Base-by-base conservation (phyloP, 2,888 invertebrate species). In the Gibbula magus region DNA sequence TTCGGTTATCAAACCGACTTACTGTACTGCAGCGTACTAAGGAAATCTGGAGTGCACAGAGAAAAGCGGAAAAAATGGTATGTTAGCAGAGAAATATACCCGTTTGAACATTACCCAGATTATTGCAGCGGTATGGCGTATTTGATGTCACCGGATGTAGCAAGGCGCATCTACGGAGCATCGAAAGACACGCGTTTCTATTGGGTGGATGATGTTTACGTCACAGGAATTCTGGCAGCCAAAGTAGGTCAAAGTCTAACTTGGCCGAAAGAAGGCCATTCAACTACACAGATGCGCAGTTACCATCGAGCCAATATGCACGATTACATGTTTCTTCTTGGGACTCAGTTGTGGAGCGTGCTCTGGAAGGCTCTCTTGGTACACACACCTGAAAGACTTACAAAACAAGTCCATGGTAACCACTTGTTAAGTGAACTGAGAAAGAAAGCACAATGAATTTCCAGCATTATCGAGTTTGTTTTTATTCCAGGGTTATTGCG, bases 141-240 rank as follows among this genome's bases (percentile, higher is more conserved):
- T 13, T 16, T 81, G 18, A 76, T 79, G 74, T 54, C 79, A 20
- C 56, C 76, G 7, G 76, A 79, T 29, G 79, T 79, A 10, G 77
- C 39, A 8, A 20, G 73, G 25, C 16, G 56, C 32, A 73, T 81
- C 13, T 61, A 76, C 25, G 54, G 78, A 2, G 81, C 83, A 3
- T 85, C 89, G 10, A 70, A 74, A 45, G 32, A 73, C 2, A 83
- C 86, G 29, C 82, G 83, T 54, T 80, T 82, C 61, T 89, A 84
- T 81, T 89, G 89, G 89, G 83, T 90, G 8, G 90, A 90, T 79
- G 90, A 90, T 81, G 89, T 90, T 2, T 89, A 85, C 75, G 84
- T 90, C 2, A 89, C 89, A 0, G 90, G 90, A 7, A 80, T 90
- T 39, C 81, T 88, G 8, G 81, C 86, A 0, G 74, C 83, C 10